These are phyloP conservation scores for Pogona vitticeps DNA, from an alignment of 2,113 vertebrate species.

Conservation along the genomic window DNA sequence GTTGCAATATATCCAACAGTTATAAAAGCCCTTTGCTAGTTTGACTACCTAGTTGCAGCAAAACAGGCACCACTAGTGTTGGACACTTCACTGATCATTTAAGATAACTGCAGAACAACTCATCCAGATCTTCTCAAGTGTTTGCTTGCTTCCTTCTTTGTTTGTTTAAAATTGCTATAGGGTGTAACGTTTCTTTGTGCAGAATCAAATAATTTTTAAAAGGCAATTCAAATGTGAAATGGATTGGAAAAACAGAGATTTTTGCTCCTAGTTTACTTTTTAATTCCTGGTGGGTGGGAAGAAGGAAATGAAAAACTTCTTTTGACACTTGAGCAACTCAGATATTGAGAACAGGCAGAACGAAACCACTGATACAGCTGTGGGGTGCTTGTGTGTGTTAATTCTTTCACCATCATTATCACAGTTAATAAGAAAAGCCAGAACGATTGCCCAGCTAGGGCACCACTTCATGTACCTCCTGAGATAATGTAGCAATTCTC, in stretches of 20 bases:
- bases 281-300: constrained; percentile 70
- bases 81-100: constrained; percentile 54
- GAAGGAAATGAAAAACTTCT: constrained; percentile 69
- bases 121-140: constrained; percentile 54
- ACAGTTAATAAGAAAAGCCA: constrained; percentile 63
- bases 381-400: constrained; percentile 6
- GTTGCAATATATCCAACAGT: too few relatives aligned
- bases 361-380: constrained; percentile 69
- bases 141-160: too few relatives aligned
- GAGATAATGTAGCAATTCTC: constrained; percentile 73
- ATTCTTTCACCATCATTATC: constrained; percentile 67
- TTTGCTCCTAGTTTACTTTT: constrained; percentile 68
- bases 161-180: constrained; percentile 47
- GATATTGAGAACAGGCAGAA: constrained; percentile 65
- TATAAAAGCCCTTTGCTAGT: constrained; percentile 49
- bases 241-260: constrained; percentile 58
- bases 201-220: constrained; percentile 60
- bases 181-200: constrained; percentile 59
- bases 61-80: constrained; percentile 30
- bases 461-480: constrained; percentile 51
- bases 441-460: constrained; percentile 53
- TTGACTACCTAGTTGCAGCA: constrained; percentile 57
- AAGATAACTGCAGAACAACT: constrained; percentile 39
- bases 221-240: constrained; percentile 57
- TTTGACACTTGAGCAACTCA: constrained; percentile 60